Evolutionary conservation across 2,113 vertebrate genomes (phyloP).

Genomic region (Saimiri boliviensis): DNA sequence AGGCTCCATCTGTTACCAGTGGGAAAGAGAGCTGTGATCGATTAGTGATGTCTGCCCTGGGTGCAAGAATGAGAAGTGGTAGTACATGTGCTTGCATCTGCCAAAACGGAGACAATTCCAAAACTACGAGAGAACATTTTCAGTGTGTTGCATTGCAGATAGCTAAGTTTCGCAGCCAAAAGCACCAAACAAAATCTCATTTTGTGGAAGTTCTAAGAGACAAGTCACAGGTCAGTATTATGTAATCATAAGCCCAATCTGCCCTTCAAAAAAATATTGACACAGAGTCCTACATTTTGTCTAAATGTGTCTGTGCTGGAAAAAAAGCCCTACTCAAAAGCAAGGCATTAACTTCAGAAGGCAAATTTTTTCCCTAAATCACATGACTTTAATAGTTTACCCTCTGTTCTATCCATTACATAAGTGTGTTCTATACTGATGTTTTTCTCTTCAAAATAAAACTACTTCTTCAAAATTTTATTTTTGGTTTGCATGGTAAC

Average conservation of each 20-base stretch:
- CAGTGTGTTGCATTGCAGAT: background rate
- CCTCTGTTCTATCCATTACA: background rate
- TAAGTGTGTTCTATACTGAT: background rate
- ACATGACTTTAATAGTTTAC: background rate
- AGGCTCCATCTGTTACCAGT: conserved; percentile 63
- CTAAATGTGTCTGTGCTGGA: background rate
- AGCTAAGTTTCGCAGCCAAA: background rate
- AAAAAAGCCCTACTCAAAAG: background rate
- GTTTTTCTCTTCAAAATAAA: conserved; percentile 28
- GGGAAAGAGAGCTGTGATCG: conserved; percentile 51
- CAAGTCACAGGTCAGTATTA: background rate
- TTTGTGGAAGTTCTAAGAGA: background rate
- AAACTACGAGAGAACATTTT: conserved; percentile 4
- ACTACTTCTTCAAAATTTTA: background rate
- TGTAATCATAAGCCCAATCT: background rate
- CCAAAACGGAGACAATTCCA: background rate
- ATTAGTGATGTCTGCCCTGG: conserved; percentile 69
- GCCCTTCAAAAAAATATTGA: background rate
- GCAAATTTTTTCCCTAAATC: background rate
- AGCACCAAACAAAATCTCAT: background rate
- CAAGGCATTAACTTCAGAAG: background rate
- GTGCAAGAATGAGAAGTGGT: conserved; percentile 13
- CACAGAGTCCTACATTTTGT: background rate
- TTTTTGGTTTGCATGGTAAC: background rate
- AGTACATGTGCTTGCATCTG: background rate